Conservation (phyloP, 1,140 invertebrate species). For the Plutomurus gul region DNA sequence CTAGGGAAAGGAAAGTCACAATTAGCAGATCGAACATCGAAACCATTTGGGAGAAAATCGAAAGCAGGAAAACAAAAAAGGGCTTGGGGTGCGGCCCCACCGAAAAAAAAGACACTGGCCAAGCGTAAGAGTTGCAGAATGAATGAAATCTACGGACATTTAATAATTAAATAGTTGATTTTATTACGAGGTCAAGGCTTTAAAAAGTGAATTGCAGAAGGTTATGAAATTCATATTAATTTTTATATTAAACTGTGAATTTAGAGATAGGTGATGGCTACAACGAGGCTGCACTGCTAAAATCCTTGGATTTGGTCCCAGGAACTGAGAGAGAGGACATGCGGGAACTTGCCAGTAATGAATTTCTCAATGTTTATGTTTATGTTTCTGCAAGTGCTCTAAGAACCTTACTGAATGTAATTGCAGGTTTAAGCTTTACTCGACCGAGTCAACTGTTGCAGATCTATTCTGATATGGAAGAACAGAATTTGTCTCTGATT, state of each 20-base stretch:
- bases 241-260: not conserved
- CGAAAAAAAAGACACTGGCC: too few species aligned
- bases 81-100: too few species aligned
- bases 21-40: too few species aligned
- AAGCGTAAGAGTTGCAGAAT: too few species aligned
- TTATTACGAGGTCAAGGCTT: too few species aligned
- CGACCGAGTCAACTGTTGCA: conserved; percentile 46
- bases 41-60: too few species aligned
- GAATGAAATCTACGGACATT: too few species aligned
- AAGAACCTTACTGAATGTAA: not conserved
- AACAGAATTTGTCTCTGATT: conserved; percentile 49
- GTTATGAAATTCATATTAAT: not conserved
- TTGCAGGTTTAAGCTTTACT: conserved; percentile 48
- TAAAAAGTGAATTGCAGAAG: too few species aligned
- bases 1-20: too few species aligned
- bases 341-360: conserved; percentile 44
- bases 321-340: conserved; percentile 40
- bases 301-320: conserved; percentile 44
- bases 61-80: too few species aligned
- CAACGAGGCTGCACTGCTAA: conserved; percentile 37
- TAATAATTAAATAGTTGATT: too few species aligned
- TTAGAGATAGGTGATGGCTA: conserved; percentile 41
- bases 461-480: conserved; percentile 52
- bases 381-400: too few species aligned
- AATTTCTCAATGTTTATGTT: not conserved